phyloP scores from a whole-genome alignment of 2,797 vertebrate genomes.

The Carcharodon carcharias region DNA sequence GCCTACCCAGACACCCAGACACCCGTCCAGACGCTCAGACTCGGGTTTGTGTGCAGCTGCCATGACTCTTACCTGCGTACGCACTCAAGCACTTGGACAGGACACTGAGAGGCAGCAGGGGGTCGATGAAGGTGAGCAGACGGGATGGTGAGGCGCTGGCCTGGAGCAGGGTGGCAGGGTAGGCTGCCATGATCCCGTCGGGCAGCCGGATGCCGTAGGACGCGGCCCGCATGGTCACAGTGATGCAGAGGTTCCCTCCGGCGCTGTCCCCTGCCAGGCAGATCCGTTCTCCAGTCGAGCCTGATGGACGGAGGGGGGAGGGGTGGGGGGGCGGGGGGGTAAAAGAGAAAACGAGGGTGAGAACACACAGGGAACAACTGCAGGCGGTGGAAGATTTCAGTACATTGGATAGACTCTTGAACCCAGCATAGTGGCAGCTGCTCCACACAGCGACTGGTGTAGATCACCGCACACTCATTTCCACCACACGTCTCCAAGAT shows the following conservation, averaged over 20 bases:
- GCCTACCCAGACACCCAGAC: too few relatives aligned
- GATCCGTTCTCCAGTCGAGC: constrained; percentile 77
- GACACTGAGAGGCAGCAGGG: constrained; percentile 80
- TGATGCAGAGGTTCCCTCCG: constrained; percentile 79
- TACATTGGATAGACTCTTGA: background rate
- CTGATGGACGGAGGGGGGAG: constrained; percentile 47
- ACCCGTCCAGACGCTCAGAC: too few relatives aligned
- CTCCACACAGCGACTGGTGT: too few relatives aligned
- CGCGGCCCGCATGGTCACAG: constrained; percentile 73
- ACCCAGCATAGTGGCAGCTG: background rate
- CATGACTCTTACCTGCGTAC: constrained; percentile 66
- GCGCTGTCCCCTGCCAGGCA: constrained; percentile 85
- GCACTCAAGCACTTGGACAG: constrained; percentile 80
- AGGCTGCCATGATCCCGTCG: constrained; percentile 75
- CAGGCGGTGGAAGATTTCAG: too few relatives aligned
- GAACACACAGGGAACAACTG: background rate
- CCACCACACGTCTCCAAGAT: too few relatives aligned
- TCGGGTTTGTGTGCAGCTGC: too few relatives aligned
- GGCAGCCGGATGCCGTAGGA: constrained; percentile 76
- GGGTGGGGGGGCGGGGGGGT: too few relatives aligned
- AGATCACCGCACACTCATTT: too few relatives aligned
- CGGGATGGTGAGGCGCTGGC: constrained; percentile 78
- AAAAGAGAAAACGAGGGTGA: background rate
- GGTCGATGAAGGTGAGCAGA: constrained; percentile 82
- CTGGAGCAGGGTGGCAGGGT: constrained; percentile 77